These are phyloP conservation scores for Aegypius monachus DNA, from an alignment of 2,113 vertebrate genomes.

Conservation along the genomic window DNA sequence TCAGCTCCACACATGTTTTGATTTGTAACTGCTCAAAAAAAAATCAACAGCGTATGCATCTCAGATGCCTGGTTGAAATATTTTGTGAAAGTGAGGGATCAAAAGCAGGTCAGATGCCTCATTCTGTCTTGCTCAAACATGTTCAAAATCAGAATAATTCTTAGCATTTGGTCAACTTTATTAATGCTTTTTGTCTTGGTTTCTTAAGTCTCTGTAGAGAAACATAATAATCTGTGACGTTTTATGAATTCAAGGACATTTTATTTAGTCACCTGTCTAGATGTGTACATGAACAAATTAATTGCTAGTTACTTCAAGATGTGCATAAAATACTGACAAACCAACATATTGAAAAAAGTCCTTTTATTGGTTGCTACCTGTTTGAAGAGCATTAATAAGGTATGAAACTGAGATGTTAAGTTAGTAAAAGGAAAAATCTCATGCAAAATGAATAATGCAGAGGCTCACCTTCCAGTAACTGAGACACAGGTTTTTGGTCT, in stretches of 20 bases:
- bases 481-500: not conserved
- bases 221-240: not conserved
- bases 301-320: not conserved
- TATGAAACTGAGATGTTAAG: not conserved
- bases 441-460: not conserved
- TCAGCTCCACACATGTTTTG: not conserved
- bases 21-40: not conserved
- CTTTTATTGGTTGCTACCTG: not conserved
- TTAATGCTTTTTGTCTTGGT: not conserved
- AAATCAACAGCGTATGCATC: not conserved
- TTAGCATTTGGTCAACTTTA: not conserved
- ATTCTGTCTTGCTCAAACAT: not conserved
- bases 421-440: not conserved
- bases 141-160: not conserved
- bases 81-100: not conserved
- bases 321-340: not conserved
- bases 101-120: constrained; percentile 9
- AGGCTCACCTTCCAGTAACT: not conserved
- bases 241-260: not conserved
- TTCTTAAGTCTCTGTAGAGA: not conserved
- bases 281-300: not conserved
- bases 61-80: not conserved
- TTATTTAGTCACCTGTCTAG: not conserved
- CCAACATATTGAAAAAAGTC: not conserved
- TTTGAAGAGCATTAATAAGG: not conserved